Evolutionary conservation across 2,888 invertebrate genomes (phyloP), one percentile per base, ranked within the genome.

Genomic region (Hydroisotoma schaefferi): DNA sequence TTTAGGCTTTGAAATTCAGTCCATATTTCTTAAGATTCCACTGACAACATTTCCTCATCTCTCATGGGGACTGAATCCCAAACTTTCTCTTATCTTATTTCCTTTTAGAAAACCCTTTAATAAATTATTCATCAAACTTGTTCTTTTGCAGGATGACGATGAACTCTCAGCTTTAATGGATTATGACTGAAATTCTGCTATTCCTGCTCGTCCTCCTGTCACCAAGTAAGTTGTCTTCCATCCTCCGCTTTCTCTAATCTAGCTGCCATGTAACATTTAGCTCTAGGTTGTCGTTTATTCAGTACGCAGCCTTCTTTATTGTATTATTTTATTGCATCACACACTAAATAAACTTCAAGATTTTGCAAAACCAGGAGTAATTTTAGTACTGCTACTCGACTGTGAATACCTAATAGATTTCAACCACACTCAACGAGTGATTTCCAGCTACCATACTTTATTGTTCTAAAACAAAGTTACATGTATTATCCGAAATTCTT

Each of bases 121-220:
- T 49, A 49, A 49, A 49, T 49, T 49, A 49, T 49, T 49, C 49
- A 49, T 49, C 49, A 49, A 49, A 26, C 49, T 59, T 51, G 40
- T 37, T 40, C 23, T 48, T 54, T 46, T 53, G 10, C 52, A 65
- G 64, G 59, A 58, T 47, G 44, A 63, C 48, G 65, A 70, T 68
- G 67, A 63, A 58, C 60, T 55, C 62, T 61, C 54, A 62, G 64
- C 62, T 65, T 68, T 70, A 70, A 70, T 70, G 70, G 70, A 70
- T 67, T 65, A 70, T 68, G 70, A 70, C 66, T 70, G 67, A 70
- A 37, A 55, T 61, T 63, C 53, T 61, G 61, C 55, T 63, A 57
- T 56, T 68, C 55, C 55, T 65, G 28, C 57, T 69, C 61, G 33
- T 65, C 62, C 68, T 68, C 49, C 61, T 68, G 59, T 65, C 68